Conservation (phyloP, 2,797 vertebrate genomes). For the Mus caroli region DNA sequence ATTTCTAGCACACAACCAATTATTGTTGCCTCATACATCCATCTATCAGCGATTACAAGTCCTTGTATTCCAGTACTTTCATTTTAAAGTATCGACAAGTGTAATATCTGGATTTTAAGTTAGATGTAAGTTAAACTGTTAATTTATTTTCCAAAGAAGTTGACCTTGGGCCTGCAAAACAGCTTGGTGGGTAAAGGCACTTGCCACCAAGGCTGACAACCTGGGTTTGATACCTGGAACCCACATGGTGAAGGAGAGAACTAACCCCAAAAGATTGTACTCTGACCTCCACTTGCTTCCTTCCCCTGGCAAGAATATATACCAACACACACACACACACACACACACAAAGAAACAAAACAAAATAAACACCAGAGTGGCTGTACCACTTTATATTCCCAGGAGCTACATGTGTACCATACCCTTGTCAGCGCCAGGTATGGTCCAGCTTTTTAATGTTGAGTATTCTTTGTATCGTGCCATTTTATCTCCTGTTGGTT, state of each 20-base stretch:
- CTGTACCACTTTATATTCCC: not conserved
- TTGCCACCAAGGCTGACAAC: not conserved
- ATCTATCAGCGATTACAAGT: not conserved
- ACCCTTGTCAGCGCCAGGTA: not conserved
- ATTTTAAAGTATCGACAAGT: not conserved
- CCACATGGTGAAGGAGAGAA: not conserved
- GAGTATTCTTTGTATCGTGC: not conserved
- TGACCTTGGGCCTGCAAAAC: not conserved
- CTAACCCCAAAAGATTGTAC: not conserved
- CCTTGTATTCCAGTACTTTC: not conserved
- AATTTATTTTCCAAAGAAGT: conserved; percentile 11
- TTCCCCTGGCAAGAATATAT: not conserved
- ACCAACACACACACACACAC: not conserved
- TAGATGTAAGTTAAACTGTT: not conserved
- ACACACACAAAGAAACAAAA: not conserved
- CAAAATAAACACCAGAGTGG: not conserved
- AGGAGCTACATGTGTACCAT: not conserved
- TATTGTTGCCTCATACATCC: not conserved
- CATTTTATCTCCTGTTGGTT: not conserved
- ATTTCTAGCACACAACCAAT: not conserved
- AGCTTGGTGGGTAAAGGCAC: not conserved
- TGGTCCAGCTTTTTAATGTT: not conserved
- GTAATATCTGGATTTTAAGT: not conserved
- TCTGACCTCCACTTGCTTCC: not conserved
- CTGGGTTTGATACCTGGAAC: not conserved